Evolutionary conservation across 2,888 invertebrate species (phyloP).

Genomic region (Stenodera caucasica): DNA sequence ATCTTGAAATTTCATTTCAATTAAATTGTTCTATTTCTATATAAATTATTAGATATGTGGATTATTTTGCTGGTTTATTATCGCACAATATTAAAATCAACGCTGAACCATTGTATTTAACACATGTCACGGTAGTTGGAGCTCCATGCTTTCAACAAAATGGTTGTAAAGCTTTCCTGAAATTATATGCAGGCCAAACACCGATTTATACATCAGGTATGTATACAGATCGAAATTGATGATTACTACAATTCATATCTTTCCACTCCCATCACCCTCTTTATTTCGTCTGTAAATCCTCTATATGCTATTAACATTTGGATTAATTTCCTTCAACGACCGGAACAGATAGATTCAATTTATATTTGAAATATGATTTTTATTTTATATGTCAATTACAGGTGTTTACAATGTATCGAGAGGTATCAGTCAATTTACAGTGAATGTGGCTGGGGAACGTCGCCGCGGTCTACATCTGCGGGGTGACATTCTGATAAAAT

Average conservation of each 20-base stretch:
- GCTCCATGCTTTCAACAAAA: conserved; percentile 71
- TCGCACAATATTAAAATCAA: conserved; percentile 89
- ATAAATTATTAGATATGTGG: conserved; percentile 74
- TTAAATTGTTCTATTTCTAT: not conserved
- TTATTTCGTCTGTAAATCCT: not conserved
- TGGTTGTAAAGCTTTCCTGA: conserved; percentile 74
- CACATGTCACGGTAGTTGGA: conserved; percentile 83
- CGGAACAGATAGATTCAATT: conserved; percentile 22
- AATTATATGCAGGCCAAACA: conserved; percentile 88
- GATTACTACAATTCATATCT: not conserved
- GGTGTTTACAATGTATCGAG: conserved; percentile 72
- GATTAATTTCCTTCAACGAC: conserved; percentile 15
- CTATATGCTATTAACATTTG: not conserved
- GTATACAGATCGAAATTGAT: conserved; percentile 19
- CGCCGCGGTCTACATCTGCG: conserved; percentile 72
- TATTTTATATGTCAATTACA: conserved; percentile 41
- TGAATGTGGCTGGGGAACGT: conserved; percentile 68
- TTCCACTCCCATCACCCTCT: not conserved
- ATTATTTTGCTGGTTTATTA: conserved; percentile 87
- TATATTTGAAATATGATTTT: not conserved
- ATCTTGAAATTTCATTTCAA: not conserved
- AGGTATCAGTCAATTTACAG: conserved; percentile 68
- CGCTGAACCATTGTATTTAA: conserved; percentile 81
- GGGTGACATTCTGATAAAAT: conserved; percentile 89
- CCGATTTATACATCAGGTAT: conserved; percentile 85